phyloP scores from a whole-genome alignment of 2,113 vertebrate species.

The Cheilinus undulatus region DNA sequence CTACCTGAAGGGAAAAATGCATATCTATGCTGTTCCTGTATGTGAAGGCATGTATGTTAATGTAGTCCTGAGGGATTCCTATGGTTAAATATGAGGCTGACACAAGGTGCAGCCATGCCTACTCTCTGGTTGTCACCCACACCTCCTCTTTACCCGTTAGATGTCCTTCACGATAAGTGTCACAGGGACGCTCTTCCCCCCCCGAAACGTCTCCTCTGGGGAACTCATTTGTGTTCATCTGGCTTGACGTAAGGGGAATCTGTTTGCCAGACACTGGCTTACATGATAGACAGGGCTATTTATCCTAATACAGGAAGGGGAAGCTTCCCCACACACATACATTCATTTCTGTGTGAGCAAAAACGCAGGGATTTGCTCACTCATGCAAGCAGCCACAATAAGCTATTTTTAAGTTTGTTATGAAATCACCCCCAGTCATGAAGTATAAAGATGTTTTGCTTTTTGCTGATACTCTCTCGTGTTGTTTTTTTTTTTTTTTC shows the following conservation, averaged over 20 bases:
- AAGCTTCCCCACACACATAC: background rate
- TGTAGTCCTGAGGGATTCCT: background rate
- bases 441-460: constrained; percentile 31
- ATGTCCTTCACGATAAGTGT: constrained; percentile 71
- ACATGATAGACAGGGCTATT: constrained; percentile 74
- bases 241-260: constrained; percentile 69
- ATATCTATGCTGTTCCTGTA: constrained; percentile 16
- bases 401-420: background rate
- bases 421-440: constrained; percentile 5
- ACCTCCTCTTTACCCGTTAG: constrained; percentile 38
- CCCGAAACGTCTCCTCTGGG: constrained; percentile 63
- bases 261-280: constrained; percentile 67
- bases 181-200: constrained; percentile 48
- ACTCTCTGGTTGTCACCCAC: constrained; percentile 33
- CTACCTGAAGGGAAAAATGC: constrained; percentile 15
- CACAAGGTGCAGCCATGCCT: constrained; percentile 20
- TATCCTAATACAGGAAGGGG: constrained; percentile 63
- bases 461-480: background rate
- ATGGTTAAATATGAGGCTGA: constrained; percentile 24
- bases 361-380: constrained; percentile 4
- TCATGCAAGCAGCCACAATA: background rate
- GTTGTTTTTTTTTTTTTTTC: constrained; percentile 7
- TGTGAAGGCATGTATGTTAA: constrained; percentile 8
- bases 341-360: no score
- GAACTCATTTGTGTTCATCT: constrained; percentile 79